These are phyloP conservation scores for Anarrhichthys ocellatus DNA, from an alignment of 2,113 vertebrate genomes.

Conservation along the genomic window DNA sequence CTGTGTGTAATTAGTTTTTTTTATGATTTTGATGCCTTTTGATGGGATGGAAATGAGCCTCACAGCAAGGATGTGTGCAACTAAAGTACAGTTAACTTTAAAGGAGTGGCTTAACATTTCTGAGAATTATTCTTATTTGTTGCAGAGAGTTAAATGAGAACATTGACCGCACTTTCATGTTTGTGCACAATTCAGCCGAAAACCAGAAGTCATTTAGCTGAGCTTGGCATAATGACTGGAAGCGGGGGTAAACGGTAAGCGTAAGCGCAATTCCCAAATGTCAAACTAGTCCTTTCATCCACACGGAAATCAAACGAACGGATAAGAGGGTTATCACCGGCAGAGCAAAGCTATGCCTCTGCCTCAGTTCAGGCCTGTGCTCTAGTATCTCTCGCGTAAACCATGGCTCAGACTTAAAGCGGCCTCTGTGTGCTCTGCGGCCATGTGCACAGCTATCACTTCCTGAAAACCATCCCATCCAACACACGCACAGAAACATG, in stretches of 20 bases:
- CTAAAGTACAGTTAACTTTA: background rate
- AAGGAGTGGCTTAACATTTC: background rate
- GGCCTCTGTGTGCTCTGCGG: conserved; percentile 33
- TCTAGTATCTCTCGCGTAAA: conserved; percentile 18
- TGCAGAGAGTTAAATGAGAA: background rate
- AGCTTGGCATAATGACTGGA: background rate
- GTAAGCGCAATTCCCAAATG: background rate
- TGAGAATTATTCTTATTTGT: background rate
- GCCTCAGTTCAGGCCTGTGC: conserved; percentile 9
- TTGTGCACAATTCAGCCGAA: background rate
- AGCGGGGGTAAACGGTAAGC: background rate
- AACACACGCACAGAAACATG: conserved; percentile 14
- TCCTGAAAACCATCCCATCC: conserved; percentile 28
- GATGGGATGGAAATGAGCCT: background rate
- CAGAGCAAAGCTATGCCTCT: background rate
- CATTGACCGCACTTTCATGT: background rate
- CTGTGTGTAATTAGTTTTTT: background rate
- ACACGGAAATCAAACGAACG: background rate
- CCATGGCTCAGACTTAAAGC: conserved; percentile 2
- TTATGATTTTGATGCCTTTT: background rate
- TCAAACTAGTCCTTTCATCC: background rate
- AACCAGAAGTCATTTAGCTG: background rate
- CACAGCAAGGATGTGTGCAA: background rate
- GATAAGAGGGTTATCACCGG: background rate
- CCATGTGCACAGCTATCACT: conserved; percentile 33